Conservation (phyloP, 2,888 invertebrate species). For the Urechis unicinctus region DNA sequence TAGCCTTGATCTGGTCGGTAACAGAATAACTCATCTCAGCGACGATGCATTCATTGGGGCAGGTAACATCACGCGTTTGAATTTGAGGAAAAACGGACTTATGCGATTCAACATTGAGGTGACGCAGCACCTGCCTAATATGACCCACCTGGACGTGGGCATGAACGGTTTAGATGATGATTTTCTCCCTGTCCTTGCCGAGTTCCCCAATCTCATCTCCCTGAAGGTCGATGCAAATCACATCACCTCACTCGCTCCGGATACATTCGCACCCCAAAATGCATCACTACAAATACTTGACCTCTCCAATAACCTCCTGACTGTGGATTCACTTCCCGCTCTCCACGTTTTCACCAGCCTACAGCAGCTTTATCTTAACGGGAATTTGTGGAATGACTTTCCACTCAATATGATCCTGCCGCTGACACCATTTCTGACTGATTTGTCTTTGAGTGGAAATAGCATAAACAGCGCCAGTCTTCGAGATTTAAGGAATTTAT, state of each 20-base stretch:
- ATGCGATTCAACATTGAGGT: slow-evolving; percentile 1
- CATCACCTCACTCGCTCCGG: background rate
- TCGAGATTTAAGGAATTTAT: slow-evolving; percentile 2
- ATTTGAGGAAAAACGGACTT: slow-evolving; percentile 9
- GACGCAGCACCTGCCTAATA: slow-evolving; percentile 2
- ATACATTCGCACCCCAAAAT: background rate
- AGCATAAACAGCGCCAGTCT: slow-evolving; percentile 2
- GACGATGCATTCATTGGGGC: slow-evolving; percentile 4
- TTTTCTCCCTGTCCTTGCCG: background rate
- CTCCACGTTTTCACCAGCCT: slow-evolving; percentile 3
- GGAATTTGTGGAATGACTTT: slow-evolving; percentile 1
- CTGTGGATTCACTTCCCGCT: slow-evolving; percentile 1
- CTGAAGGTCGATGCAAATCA: slow-evolving; percentile 11
- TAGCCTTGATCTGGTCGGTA: slow-evolving; percentile 8
- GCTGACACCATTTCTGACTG: slow-evolving; percentile 3
- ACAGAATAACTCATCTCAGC: slow-evolving; percentile 4
- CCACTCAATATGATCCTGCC: slow-evolving; percentile 1
- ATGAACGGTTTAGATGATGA: slow-evolving; percentile 4
- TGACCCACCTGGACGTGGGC: slow-evolving; percentile 12
- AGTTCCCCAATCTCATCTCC: slow-evolving; percentile 1
- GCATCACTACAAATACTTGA: slow-evolving; percentile 1
- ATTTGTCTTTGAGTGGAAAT: slow-evolving; percentile 9
- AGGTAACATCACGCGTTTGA: slow-evolving; percentile 9
- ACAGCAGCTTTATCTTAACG: slow-evolving; percentile 4
- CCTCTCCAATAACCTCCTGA: slow-evolving; percentile 4